Conservation (phyloP, 2,797 vertebrate genomes). For the Leptodactylus fallax region DNA sequence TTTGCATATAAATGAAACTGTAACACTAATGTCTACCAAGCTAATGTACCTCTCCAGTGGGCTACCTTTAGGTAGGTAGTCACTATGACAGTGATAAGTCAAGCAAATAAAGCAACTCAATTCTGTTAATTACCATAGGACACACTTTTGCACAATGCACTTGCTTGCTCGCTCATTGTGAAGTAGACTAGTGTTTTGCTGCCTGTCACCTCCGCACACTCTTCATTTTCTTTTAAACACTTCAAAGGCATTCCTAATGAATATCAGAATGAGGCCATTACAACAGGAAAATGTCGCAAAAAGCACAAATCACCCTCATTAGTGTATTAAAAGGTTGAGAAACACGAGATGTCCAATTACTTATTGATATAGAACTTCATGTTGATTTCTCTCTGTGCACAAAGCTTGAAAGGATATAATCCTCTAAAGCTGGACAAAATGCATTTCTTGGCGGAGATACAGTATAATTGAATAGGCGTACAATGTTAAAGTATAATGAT, state of each 20-base stretch:
- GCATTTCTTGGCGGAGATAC: slow-evolving; percentile 7
- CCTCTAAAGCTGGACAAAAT: slow-evolving; percentile 33
- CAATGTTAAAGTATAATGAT: not conserved
- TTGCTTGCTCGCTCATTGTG: slow-evolving; percentile 22
- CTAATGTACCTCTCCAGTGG: too few species aligned
- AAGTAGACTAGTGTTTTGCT: slow-evolving; percentile 22
- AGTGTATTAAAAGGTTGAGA: slow-evolving; percentile 55
- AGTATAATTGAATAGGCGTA: slow-evolving; percentile 16
- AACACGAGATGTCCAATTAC: slow-evolving; percentile 46
- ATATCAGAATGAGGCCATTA: slow-evolving; percentile 43
- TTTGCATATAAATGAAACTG: too few species aligned
- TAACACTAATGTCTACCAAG: too few species aligned
- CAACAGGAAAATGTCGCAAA: slow-evolving; percentile 45
- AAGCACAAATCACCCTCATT: slow-evolving; percentile 54
- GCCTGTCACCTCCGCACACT: slow-evolving; percentile 28
- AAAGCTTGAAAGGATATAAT: slow-evolving; percentile 46
- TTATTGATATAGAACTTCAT: slow-evolving; percentile 53
- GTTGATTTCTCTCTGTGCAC: slow-evolving; percentile 45
- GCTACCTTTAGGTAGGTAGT: too few species aligned
- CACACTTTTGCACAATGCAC: not conserved
- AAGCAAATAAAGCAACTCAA: too few species aligned
- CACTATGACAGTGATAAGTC: too few species aligned
- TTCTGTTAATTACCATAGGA: not conserved
- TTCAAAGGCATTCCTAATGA: slow-evolving; percentile 53
- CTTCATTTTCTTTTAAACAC: slow-evolving; percentile 37